Conservation (phyloP, 2,113 vertebrate genomes). For the Passerina amoena region DNA sequence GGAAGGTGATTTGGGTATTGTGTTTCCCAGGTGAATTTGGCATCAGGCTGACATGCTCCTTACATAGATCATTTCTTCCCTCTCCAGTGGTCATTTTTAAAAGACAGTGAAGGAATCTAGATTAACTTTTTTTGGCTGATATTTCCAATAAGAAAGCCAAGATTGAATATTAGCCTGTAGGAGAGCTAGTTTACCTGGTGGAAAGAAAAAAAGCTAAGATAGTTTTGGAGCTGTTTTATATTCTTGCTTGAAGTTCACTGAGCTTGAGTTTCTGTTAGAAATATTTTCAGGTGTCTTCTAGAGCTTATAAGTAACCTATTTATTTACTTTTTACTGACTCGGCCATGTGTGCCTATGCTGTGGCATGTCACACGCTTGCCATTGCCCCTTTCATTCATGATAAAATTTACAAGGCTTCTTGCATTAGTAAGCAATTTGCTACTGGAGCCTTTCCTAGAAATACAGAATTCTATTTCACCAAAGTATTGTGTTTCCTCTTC, state of each 20-base stretch:
- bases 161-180: neutral
- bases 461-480: constrained; percentile 39
- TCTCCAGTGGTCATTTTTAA: neutral
- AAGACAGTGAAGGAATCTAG: neutral
- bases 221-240: neutral
- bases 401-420: constrained; percentile 37
- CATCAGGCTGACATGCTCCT: fast-evolving
- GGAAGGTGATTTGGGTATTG: neutral
- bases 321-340: constrained; percentile 18
- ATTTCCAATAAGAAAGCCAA: neutral
- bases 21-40: neutral
- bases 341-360: neutral
- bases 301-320: constrained; percentile 27
- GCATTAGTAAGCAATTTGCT: constrained; percentile 30
- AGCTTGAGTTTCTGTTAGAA: neutral
- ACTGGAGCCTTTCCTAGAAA: constrained; percentile 63
- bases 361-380: neutral
- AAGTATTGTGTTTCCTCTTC: constrained; percentile 57
- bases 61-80: neutral
- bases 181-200: neutral
- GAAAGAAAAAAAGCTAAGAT: neutral
- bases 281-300: neutral
- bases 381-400: neutral
- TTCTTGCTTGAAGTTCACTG: neutral
- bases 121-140: neutral